Evolutionary conservation across 92 coral and sea anemone species (phyloP), one percentile per base, ranked within the genome.

Genomic region (Desmophyllum pertusum): DNA sequence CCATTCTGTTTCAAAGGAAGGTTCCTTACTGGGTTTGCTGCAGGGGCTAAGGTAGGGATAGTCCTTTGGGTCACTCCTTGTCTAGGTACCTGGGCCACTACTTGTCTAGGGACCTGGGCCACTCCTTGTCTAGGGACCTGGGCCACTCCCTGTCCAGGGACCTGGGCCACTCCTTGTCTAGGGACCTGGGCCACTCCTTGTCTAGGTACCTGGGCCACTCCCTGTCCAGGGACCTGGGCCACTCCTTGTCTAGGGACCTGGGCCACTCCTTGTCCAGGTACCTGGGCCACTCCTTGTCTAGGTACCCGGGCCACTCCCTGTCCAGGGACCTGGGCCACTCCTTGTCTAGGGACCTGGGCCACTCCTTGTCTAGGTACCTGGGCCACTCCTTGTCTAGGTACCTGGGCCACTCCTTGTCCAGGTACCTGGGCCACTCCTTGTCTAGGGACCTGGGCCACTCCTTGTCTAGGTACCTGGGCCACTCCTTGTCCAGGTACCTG

Each of bases 291-390:
- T 42, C 55, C 70, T 33, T 53, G 78, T 21, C 55, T 55, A 23
- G 85, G 78, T 71, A 71, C 37, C 67, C n/a, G 70, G 31, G 78
- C 43, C 78, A 70, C 71, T 42, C 55, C 70, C 23, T 53, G 78
- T 21, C 55, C 39, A 23, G 85, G 78, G 53, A 71, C 37, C 67
- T 38, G 70, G 31, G 78, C 43, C 78, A 70, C 71, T 42, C 55
- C 70, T 33, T 53, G 78, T 21, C 55, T 55, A 23, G 85, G 78
- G 53, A 71, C 37, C 67, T 38, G 70, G 31, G 78, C 43, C 78
- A 70, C 71, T 42, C 55, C 70, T 33, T 53, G 78, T 21, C 55
- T 55, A 23, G 85, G 78, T 71, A 71, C 37, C 67, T 38, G 70
- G 31, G 78, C 43, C 78, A 70, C 71, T 42, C 55, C 70, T 33